Conservation (phyloP, 2,113 vertebrate species). For the Capreolus pygargus region DNA sequence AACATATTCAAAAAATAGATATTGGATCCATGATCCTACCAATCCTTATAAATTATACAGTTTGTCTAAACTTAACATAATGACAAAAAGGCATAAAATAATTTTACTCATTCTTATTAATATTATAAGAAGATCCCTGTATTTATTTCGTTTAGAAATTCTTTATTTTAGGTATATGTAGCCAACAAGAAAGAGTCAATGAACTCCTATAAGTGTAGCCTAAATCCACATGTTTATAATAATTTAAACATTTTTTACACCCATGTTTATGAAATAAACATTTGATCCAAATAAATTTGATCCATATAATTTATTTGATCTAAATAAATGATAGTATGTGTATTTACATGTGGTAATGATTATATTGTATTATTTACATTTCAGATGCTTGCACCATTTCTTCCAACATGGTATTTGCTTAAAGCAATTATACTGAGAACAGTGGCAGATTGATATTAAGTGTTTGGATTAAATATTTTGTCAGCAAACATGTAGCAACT, state of each 20-base stretch:
- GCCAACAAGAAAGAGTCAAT: conserved; percentile 7
- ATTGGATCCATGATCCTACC: background rate
- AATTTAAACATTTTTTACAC: conserved; percentile 78
- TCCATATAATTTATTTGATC: conserved; percentile 75
- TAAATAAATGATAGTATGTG: conserved; percentile 76
- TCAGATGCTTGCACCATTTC: conserved; percentile 77
- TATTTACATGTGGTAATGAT: conserved; percentile 76
- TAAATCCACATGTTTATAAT: conserved; percentile 69
- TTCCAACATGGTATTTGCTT: conserved; percentile 83
- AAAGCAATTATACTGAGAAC: conserved; percentile 89
- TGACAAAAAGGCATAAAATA: background rate
- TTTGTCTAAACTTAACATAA: background rate
- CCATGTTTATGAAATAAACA: conserved; percentile 64
- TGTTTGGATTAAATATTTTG: conserved; percentile 91
- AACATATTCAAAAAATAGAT: background rate
- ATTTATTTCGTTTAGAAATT: background rate
- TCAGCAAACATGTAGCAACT: conserved; percentile 88
- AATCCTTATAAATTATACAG: background rate
- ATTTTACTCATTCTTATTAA: background rate
- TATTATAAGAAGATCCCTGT: background rate
- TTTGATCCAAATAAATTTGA: conserved; percentile 73
- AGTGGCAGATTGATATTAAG: conserved; percentile 90
- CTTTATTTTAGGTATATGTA: background rate
- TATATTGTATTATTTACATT: conserved; percentile 85
- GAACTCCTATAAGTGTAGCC: background rate